Percentiles rank a stretch among this genome's conserved stretches.
phyloP scores from a whole-genome alignment of 2,113 vertebrate species.

The Clarias batrachus region DNA sequence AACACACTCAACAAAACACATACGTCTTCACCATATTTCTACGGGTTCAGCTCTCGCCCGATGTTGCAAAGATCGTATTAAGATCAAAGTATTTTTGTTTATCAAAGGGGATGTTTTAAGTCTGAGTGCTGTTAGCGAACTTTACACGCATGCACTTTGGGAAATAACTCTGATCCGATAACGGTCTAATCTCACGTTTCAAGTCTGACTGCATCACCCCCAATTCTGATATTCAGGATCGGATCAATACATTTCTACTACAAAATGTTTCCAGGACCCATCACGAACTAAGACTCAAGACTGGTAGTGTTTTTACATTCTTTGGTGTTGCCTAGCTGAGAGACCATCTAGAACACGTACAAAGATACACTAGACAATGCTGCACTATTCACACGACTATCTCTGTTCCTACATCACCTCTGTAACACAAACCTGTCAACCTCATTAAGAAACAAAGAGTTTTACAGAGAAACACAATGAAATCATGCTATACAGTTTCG shows the following conservation, averaged over 20 bases:
- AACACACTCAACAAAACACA: no score
- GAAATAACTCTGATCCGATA: neutral
- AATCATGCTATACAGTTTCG: neutral
- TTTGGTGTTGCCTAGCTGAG: neutral
- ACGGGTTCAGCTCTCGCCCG: no score
- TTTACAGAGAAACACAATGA: conserved; percentile 8
- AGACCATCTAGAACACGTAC: neutral
- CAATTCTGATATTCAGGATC: neutral
- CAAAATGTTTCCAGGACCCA: neutral
- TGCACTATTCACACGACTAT: neutral
- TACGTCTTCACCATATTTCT: no score
- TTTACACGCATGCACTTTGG: no score
- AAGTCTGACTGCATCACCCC: neutral
- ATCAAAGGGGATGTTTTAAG: neutral
- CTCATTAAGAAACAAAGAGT: conserved; percentile 5
- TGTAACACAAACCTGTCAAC: conserved; percentile 12
- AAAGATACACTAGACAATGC: conserved; percentile 9
- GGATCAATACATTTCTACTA: neutral
- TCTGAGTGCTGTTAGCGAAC: neutral
- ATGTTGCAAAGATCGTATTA: no score
- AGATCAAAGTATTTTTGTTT: no score
- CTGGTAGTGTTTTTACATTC: neutral
- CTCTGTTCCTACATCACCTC: conserved; percentile 1
- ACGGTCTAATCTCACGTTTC: neutral
- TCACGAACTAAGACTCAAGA: no score